phyloP scores from a whole-genome alignment of 2,797 vertebrate species.

The Epinephelus awoara region DNA sequence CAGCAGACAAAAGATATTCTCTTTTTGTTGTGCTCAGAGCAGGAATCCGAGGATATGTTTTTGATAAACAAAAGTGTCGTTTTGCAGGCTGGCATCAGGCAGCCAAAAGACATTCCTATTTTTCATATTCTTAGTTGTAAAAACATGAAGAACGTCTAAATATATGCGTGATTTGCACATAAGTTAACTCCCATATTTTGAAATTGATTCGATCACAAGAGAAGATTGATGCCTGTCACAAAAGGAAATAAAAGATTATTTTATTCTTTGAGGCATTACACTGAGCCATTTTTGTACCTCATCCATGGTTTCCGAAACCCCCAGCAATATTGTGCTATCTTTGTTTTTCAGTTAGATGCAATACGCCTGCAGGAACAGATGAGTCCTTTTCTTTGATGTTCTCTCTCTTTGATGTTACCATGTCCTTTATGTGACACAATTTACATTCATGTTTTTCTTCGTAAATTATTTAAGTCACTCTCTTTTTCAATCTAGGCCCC shows the following conservation, averaged over 20 bases:
- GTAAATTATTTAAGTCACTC: conserved; percentile 20
- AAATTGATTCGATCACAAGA: background rate
- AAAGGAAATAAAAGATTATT: background rate
- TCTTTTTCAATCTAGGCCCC: background rate
- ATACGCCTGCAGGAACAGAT: conserved; percentile 29
- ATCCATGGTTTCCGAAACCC: conserved; percentile 25
- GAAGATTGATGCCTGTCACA: background rate
- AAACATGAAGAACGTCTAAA: background rate
- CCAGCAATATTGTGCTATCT: conserved; percentile 8
- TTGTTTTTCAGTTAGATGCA: conserved; percentile 52
- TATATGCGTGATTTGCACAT: background rate
- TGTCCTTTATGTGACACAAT: conserved; percentile 49
- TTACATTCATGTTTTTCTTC: conserved; percentile 41
- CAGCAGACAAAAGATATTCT: background rate
- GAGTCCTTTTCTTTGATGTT: conserved; percentile 50
- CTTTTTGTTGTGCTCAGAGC: background rate
- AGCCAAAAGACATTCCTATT: background rate
- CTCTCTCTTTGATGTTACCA: conserved; percentile 53
- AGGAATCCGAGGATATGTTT: background rate
- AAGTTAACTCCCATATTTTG: background rate
- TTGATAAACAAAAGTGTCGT: background rate
- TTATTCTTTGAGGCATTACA: background rate
- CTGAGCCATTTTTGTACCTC: conserved; percentile 6
- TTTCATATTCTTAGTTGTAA: background rate
- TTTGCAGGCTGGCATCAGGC: background rate